Percentiles rank a stretch among this genome's conserved stretches.
These are phyloP conservation scores for Leucopternis melanops DNA, from an alignment of 2,113 vertebrate species.

Conservation along the genomic window DNA sequence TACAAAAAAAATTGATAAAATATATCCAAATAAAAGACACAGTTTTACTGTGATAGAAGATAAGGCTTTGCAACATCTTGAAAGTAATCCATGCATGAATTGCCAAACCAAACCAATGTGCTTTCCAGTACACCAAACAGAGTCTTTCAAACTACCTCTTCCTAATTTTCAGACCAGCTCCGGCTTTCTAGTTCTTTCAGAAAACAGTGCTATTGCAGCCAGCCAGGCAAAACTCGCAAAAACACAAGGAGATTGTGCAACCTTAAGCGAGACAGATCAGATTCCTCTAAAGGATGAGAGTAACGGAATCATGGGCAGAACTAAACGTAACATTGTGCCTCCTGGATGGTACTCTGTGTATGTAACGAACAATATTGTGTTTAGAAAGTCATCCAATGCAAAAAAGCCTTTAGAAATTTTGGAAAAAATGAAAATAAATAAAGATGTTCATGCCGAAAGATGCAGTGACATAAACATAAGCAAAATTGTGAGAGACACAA, in stretches of 20 bases:
- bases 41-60: constrained; percentile 22
- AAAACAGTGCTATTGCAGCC: constrained; percentile 30
- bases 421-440: constrained; percentile 29
- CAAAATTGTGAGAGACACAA: constrained; percentile 69
- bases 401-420: constrained; percentile 50
- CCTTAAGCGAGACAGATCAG: not conserved
- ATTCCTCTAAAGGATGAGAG: constrained; percentile 30
- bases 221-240: constrained; percentile 2
- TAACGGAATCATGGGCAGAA: constrained; percentile 63
- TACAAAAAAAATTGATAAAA: constrained; percentile 3
- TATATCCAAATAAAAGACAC: constrained; percentile 43
- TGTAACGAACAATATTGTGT: constrained; percentile 83
- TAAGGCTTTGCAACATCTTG: constrained; percentile 47
- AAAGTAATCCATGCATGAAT: constrained; percentile 34
- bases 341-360: constrained; percentile 87
- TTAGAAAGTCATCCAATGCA: constrained; percentile 64
- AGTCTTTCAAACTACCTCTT: constrained; percentile 68
- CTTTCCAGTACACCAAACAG: constrained; percentile 49
- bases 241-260: not conserved
- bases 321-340: constrained; percentile 81
- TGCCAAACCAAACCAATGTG: constrained; percentile 41
- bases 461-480: constrained; percentile 57
- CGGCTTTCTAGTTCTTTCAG: constrained; percentile 63
- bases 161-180: constrained; percentile 54
- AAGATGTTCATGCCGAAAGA: constrained; percentile 44